Evolutionary conservation across 2,113 vertebrate genomes (phyloP), one percentile per base, ranked within the genome.

Genomic region (Phalacrocorax brasilianus): DNA sequence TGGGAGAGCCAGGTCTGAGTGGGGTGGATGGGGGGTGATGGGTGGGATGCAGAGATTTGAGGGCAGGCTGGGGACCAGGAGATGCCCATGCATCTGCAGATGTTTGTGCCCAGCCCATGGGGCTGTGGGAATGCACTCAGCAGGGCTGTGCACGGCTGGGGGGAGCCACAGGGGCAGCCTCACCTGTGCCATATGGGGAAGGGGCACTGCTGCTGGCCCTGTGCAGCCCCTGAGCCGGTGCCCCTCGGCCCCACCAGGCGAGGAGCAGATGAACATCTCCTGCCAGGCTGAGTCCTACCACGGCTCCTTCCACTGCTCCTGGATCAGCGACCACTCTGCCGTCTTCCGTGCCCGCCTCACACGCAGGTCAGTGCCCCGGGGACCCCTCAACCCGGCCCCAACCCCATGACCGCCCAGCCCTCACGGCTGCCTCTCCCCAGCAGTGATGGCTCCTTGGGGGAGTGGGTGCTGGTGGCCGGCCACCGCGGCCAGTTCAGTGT

Each of bases 241-340:
- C 18, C 38, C 18, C 42, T 35, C 0, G 1, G 20, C 18, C 35
- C 19, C 10, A 0, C 21, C 85, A 95, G 95, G 65, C 0, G 5
- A 86, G 70, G 76, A 76, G 50, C 2, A 23, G 50, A 32, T 59
- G n/a, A 42, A 62, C 1, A 6, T 93, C 38, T 92, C 86, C 63
- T 97, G 96, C 91, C 91, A 67, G 63, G 93, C 94, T 27, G 72
- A 84, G 42, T 95, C 95, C 76, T 96, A 96, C 68, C 47, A 33
- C 0, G 91, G 96, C 38, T 73, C 93, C 59, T 93, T 97, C 83
- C 83, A 2, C 72, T 97, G 95, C 73, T 95, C 86, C 79, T 97
- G 96, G 96, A 8, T 15, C 0, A 76, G 68, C 2, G 76, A 84
- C 7, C 9, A 1, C 52, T 83, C 67, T 2, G 26, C 72, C 1